These are phyloP conservation scores for Nothocercus julius DNA, from an alignment of 2,113 vertebrate species.

Conservation along the genomic window DNA sequence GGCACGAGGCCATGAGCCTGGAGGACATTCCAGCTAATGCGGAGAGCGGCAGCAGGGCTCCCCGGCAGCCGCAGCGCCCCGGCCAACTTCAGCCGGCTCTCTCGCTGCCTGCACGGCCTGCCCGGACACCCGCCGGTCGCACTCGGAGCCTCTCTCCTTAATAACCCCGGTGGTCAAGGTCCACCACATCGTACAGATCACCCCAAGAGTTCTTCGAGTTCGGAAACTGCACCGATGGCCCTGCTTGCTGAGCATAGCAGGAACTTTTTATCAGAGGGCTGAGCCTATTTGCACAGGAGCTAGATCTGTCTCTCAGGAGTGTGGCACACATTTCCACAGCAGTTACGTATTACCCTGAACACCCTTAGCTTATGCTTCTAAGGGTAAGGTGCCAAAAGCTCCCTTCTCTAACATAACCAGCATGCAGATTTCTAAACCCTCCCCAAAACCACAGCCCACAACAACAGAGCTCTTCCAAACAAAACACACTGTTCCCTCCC, in stretches of 20 bases:
- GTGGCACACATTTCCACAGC: not conserved
- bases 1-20: conserved; percentile 56
- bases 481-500: conserved; percentile 42
- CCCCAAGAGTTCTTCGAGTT: not conserved
- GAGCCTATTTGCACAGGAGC: not conserved
- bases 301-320: not conserved
- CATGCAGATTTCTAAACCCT: conserved; percentile 7
- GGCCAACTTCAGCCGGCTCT: not conserved
- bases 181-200: not conserved
- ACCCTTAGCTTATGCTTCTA: not conserved
- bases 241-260: not conserved
- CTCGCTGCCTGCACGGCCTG: not conserved
- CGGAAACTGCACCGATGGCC: not conserved
- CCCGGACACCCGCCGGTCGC: not conserved
- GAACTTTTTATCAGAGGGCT: not conserved
- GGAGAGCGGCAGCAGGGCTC: conserved; percentile 12
- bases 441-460: conserved; percentile 10
- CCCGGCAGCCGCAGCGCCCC: conserved; percentile 10
- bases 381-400: not conserved
- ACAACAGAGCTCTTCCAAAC: conserved; percentile 33
- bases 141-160: not conserved
- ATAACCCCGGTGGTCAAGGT: not conserved
- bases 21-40: conserved; percentile 36
- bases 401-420: not conserved
- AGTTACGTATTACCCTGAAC: not conserved